Percentiles rank a stretch among this genome's conserved stretches.
phyloP scores from a whole-genome alignment of 1,140 invertebrate genomes.

The Euschistus heros region DNA sequence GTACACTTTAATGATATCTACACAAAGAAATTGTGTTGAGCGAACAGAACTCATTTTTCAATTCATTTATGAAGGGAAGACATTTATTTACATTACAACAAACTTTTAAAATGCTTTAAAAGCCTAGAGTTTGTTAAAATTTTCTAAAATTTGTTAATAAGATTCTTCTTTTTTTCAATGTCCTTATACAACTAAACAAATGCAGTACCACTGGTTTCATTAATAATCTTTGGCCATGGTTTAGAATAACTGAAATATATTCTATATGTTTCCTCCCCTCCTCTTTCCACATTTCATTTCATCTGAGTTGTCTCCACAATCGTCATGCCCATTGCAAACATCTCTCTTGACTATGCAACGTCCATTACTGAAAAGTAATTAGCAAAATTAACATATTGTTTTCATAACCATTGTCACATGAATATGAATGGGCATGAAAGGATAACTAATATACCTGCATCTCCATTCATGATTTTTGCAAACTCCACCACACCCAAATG shows the following conservation, averaged over 20 bases:
- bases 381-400: neutral
- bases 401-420: neutral
- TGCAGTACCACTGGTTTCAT: conserved; percentile 5
- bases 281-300: conserved; percentile 46
- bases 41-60: neutral
- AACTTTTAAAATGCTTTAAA: neutral
- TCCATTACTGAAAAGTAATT: conserved; percentile 37
- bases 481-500: conserved; percentile 43
- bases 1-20: conserved; percentile 6
- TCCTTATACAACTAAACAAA: neutral
- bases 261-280: neutral
- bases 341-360: conserved; percentile 44
- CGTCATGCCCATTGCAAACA: conserved; percentile 54
- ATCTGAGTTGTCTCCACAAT: conserved; percentile 58
- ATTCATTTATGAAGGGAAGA: conserved; percentile 9
- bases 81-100: conserved; percentile 11
- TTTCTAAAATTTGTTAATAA: neutral
- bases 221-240: conserved; percentile 10
- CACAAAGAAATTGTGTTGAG: neutral
- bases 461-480: conserved; percentile 45
- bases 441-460: conserved; percentile 37
- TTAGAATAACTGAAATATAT: neutral
- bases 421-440: neutral
- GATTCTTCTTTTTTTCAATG: no score
- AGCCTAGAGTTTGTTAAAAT: conserved; percentile 3